Evolutionary conservation across 2,888 invertebrate genomes (phyloP).

Genomic region (Catocala nupta): DNA sequence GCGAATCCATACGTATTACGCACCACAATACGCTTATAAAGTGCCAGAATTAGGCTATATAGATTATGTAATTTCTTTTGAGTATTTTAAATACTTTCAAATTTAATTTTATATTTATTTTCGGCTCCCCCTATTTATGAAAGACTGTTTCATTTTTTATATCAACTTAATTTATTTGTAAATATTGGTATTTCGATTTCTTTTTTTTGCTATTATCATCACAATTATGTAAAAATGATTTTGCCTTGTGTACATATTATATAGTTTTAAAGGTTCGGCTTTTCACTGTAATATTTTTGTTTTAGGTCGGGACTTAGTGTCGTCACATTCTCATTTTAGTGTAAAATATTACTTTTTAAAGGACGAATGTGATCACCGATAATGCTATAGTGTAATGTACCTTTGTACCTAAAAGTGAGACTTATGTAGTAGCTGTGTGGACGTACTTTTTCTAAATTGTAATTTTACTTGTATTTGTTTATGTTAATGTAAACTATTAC

Average conservation of each 20-base stretch:
- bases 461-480: too few relatives aligned
- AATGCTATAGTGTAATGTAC: constrained; percentile 48
- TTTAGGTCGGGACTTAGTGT: neutral
- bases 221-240: constrained; percentile 27
- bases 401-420: constrained; percentile 41
- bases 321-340: constrained; percentile 21
- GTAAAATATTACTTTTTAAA: constrained; percentile 49
- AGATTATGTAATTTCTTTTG: constrained; percentile 32
- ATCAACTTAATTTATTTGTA: constrained; percentile 49
- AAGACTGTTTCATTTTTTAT: constrained; percentile 45
- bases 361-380: constrained; percentile 83
- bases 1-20: constrained; percentile 15
- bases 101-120: constrained; percentile 38
- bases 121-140: constrained; percentile 32
- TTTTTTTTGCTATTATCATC: constrained; percentile 43
- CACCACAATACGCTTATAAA: constrained; percentile 48
- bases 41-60: constrained; percentile 51
- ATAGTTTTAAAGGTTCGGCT: neutral
- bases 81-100: constrained; percentile 50
- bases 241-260: too few relatives aligned
- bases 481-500: too few relatives aligned
- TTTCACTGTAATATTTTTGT: neutral
- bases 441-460: constrained; percentile 18
- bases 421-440: constrained; percentile 41
- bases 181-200: constrained; percentile 32